Evolutionary conservation across 53 echinoderm and acorn worm genomes (phyloP).

Genomic region (Arbacia lixula): DNA sequence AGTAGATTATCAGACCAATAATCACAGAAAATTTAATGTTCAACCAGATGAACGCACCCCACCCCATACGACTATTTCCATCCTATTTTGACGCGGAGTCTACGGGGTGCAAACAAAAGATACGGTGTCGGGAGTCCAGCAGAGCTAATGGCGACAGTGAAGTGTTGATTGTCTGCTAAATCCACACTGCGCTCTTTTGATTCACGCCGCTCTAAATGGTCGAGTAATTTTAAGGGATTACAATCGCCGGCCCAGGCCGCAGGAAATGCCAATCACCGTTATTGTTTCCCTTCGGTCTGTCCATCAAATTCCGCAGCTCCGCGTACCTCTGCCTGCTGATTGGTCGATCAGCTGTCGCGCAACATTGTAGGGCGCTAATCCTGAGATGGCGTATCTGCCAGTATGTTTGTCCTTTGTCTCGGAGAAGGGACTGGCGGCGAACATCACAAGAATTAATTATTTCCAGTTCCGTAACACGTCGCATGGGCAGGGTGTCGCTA

Average conservation of each 20-base stretch:
- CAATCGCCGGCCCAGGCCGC: conserved; percentile 11
- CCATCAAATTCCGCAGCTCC: not conserved
- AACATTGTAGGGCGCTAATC: not conserved
- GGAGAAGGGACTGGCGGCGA: conserved; percentile 4
- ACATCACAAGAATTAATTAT: conserved; percentile 52
- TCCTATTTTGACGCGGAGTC: not conserved
- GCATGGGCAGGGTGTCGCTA: not conserved
- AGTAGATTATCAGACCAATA: too few relatives aligned
- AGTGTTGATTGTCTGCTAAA: conserved; percentile 44
- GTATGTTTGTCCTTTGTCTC: conserved; percentile 19
- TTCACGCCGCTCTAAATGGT: conserved; percentile 42
- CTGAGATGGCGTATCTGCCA: conserved; percentile 6
- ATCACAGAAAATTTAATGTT: too few relatives aligned
- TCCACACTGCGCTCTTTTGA: conserved; percentile 31
- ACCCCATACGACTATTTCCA: not conserved
- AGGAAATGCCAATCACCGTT: conserved; percentile 30
- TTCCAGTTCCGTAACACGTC: conserved; percentile 34
- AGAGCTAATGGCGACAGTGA: conserved; percentile 26
- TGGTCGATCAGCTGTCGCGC: conserved; percentile 19
- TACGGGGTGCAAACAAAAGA: conserved; percentile 21
- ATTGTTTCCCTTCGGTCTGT: conserved; percentile 23
- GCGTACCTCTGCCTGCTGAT: not conserved
- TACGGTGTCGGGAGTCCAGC: conserved; percentile 37
- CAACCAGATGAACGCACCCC: too few relatives aligned
- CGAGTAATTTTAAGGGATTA: conserved; percentile 40